Evolutionary conservation across 2,888 invertebrate genomes (phyloP).

Genomic region (Drosophila paranaensis): DNA sequence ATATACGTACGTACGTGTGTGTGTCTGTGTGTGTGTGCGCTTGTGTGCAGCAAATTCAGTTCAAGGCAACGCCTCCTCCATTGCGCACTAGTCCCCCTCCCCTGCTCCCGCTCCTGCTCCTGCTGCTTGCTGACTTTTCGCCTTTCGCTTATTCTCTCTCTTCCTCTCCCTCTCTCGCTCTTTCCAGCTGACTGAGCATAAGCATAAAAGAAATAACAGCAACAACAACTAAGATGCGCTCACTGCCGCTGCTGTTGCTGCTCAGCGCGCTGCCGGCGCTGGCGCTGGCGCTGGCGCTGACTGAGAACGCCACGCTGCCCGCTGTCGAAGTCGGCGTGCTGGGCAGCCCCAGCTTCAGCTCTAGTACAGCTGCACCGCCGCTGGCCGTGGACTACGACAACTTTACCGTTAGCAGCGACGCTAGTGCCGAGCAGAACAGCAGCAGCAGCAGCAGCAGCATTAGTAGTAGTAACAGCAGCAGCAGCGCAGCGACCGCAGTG

Average conservation of each 20-base stretch:
- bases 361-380: conserved; percentile 51
- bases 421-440: conserved; percentile 52
- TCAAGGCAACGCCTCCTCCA: conserved; percentile 75
- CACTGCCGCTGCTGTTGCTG: conserved; percentile 52
- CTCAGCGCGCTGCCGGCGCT: conserved; percentile 38
- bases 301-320: conserved; percentile 66
- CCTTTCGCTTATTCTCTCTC: conserved; percentile 3
- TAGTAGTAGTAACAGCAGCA: conserved; percentile 10
- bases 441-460: conserved; percentile 12
- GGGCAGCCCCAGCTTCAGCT: conserved; percentile 20
- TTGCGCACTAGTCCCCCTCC: background rate
- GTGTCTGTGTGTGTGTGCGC: conserved; percentile 25
- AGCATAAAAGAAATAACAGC: conserved; percentile 24
- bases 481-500: background rate
- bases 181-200: conserved; percentile 67
- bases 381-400: conserved; percentile 48
- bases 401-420: conserved; percentile 48
- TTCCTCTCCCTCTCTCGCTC: conserved; percentile 14
- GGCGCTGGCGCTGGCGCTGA: conserved; percentile 19
- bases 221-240: conserved; percentile 43
- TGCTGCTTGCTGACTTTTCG: conserved; percentile 37
- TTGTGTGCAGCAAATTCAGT: conserved; percentile 62
- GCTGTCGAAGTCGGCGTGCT: conserved; percentile 24
- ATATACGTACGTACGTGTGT: background rate
- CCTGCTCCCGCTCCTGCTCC: background rate